Evolutionary conservation across 2,888 invertebrate species (phyloP), one percentile per base, ranked within the genome.

Genomic region (Ligdia adustata): DNA sequence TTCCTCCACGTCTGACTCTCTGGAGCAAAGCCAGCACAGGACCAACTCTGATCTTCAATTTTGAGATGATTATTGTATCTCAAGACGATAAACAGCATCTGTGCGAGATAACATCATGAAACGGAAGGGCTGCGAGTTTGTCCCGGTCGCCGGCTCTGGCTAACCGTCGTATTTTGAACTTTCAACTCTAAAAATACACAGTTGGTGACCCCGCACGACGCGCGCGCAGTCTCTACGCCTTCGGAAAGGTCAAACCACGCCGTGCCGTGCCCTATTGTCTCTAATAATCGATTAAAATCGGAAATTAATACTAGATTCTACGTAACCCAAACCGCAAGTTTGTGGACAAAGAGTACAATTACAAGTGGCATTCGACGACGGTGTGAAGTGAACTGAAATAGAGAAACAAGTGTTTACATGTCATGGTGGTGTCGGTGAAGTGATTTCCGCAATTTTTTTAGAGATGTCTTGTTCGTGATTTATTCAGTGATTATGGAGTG

Each of bases 141-240:
- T 50, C 45, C 41, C 41, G 39, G 22, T 16, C 16, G 16, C 16
- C 22, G 4, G 35, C 15, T 9, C 37, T 24, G 75, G 61, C 62
- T 62, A 81, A 77, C 79, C 78, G 78, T 72, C 79, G 87, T 85
- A 88, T 88, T 90, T 86, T 90, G 90, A 91, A 91, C 90, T 91
- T 90, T 90, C 88, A 91, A 91, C 90, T 90, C 90, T 91, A 91
- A 90, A 91, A 91, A 91, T 91, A 91, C 80, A 78, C 75, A 72
- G 68, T 68, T 74, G 75, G 78, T 90, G 90, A 90, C 90, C 90
- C 89, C 88, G 84, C 79, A 70, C 82, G 79, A 81, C 85, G 80
- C 78, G 53, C 60, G 78, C 85, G 81, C 89, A 87, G 89, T 85
- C 88, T 79, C 69, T 72, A 69, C 80, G 80, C 67, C 83, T 80